Evolutionary conservation across 37 sponge, comb jelly and placozoan genomes (phyloP).

Genomic region (Spongilla lacustris): DNA sequence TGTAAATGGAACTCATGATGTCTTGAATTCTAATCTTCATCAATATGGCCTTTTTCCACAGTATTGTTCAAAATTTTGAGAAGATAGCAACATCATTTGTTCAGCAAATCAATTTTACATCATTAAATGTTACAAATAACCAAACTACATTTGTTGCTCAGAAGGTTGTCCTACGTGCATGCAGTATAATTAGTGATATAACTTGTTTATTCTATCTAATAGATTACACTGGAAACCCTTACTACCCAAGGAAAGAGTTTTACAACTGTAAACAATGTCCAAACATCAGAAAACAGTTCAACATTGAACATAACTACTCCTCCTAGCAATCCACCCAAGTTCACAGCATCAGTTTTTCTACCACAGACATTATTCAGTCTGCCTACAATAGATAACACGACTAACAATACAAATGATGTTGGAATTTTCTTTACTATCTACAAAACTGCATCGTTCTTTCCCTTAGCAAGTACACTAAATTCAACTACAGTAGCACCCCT

Average conservation of each 20-base stretch:
- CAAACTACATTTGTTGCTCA: constrained; percentile 16
- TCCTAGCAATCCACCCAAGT: background rate
- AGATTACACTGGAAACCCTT: background rate
- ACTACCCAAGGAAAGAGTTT: background rate
- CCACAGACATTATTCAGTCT: background rate
- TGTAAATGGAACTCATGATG: background rate
- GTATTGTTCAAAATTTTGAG: constrained; percentile 51
- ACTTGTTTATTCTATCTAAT: background rate
- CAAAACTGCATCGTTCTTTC: constrained; percentile 10
- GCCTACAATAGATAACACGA: background rate
- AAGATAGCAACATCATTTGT: constrained; percentile 15
- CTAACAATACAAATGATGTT: background rate
- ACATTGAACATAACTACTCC: background rate
- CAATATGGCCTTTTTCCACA: background rate
- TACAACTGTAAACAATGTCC: background rate
- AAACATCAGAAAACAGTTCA: background rate
- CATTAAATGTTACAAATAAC: background rate
- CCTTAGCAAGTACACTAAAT: background rate
- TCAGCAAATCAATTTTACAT: constrained; percentile 15
- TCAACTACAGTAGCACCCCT: background rate
- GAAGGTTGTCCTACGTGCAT: constrained; percentile 16
- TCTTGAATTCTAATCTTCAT: background rate
- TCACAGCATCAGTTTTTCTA: constrained; percentile 1
- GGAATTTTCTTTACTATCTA: constrained; percentile 21
- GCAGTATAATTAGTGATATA: background rate